Conservation (phyloP, 2,888 invertebrate species). For the Polyommatus icarus region DNA sequence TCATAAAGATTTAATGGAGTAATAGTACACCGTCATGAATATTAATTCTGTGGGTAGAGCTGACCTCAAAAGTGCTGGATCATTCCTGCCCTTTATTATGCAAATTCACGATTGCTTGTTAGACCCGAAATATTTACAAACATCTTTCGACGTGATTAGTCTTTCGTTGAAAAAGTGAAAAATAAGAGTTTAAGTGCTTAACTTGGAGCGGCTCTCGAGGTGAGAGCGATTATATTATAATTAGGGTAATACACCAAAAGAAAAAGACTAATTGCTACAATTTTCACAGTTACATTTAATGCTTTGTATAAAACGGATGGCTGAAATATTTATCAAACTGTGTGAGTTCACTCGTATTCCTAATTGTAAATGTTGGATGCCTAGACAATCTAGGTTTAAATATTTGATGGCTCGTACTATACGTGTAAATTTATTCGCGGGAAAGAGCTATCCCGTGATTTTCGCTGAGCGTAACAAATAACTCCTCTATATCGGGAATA, state of each 20-base stretch:
- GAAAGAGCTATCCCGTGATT: not conserved
- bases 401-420: no score
- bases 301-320: not conserved
- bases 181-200: slow-evolving; percentile 21
- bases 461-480: slow-evolving; percentile 22
- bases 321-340: not conserved
- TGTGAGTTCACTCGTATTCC: no score
- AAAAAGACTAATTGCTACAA: not conserved
- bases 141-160: slow-evolving; percentile 24
- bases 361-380: not conserved
- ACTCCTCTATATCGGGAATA: slow-evolving; percentile 16
- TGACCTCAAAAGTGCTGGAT: slow-evolving; percentile 36
- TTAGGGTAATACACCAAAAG: not conserved
- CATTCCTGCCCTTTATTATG: slow-evolving; percentile 38
- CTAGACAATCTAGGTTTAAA: not conserved
- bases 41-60: slow-evolving; percentile 36
- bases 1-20: slow-evolving; percentile 28
- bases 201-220: not conserved
- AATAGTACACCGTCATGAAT: slow-evolving; percentile 35
- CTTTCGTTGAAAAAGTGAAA: slow-evolving; percentile 29
- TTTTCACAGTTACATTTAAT: not conserved
- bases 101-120: slow-evolving; percentile 37
- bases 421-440: slow-evolving; percentile 18
- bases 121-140: slow-evolving; percentile 31
- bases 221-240: not conserved